Evolutionary conservation across 35 echinoderm and acorn worm genomes (phyloP), one percentile per base, ranked within the genome.

Genomic region (Ophiothrix spiculata): DNA sequence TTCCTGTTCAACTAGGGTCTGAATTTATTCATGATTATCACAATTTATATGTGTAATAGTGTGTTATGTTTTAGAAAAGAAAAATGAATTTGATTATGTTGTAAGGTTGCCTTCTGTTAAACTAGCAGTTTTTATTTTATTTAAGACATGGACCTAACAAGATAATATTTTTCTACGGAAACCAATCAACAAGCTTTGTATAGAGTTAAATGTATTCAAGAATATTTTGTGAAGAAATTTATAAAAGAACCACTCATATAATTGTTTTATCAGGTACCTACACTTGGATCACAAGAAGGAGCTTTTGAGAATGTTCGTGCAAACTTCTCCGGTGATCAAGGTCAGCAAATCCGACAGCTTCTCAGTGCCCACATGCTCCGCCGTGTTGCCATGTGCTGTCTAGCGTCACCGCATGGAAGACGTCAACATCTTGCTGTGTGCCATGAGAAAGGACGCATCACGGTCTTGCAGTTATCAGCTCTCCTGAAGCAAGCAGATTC

Each of bases 321-420:
- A 46, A 98, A 98, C 91, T 98, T 91, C 82, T 98, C 95, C 29
- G 95, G 95, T 29, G 95, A 98, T 77, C 95, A 98, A 76, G 95
- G 95, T 49, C 95, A 98, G 82, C 93, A 91, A 33, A 98, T 98
- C 56, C 88, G 91, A 13, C 95, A 98, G 77, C 85, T 98, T 13
- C 92, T 98, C 1, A 87, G 92, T 45, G 95, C 95, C 13, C 91
- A 98, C 85, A 98, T 98, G 95, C 88, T 98, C 21, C 91, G 92
- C 13, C 91, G 95, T 45, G 91, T 98, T 38, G 95, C 91, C 60
- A 98, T 98, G 95, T 98, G 95, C 86, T 93, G 91, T 56, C 64
- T 98, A 37, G 88, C 91, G 36, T 98, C 95, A 33, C 95, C 91
- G 76, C 88, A 98, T 40, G 95, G 95, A 3, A 79, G 95, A 19